Evolutionary conservation across 2,113 vertebrate species (phyloP).

Genomic region (Paradoxurus hermaphroditus): DNA sequence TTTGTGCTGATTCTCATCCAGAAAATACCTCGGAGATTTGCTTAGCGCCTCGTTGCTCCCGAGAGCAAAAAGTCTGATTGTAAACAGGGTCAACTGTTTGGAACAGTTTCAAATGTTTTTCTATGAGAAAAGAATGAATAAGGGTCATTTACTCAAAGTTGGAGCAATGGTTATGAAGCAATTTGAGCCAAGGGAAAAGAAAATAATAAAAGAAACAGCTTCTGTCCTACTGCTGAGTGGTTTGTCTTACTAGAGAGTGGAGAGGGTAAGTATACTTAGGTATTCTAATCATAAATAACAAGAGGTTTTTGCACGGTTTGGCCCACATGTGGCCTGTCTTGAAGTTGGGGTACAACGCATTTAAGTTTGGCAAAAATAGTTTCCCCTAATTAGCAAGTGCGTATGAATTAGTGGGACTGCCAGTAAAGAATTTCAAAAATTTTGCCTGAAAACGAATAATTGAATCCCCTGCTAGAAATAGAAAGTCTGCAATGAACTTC

Average conservation of each 20-base stretch:
- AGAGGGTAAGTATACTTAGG: neutral
- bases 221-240: neutral
- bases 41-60: neutral
- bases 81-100: neutral
- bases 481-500: neutral
- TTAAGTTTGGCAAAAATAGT: neutral
- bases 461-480: conserved; percentile 13
- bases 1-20: neutral
- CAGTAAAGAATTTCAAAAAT: conserved; percentile 15
- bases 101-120: conserved; percentile 11
- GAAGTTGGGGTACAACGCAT: neutral
- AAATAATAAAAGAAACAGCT: neutral
- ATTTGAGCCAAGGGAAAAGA: neutral
- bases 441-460: neutral
- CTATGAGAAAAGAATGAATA: conserved; percentile 1
- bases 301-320: conserved; percentile 10
- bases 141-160: neutral
- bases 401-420: neutral
- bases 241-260: neutral
- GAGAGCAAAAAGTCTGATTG: neutral
- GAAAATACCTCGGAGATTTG: neutral
- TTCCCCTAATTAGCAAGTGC: conserved; percentile 3
- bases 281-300: neutral
- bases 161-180: neutral
- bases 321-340: neutral